Base-by-base conservation (phyloP, 2,797 vertebrate genomes). In the Semaprochilodus insignis region DNA sequence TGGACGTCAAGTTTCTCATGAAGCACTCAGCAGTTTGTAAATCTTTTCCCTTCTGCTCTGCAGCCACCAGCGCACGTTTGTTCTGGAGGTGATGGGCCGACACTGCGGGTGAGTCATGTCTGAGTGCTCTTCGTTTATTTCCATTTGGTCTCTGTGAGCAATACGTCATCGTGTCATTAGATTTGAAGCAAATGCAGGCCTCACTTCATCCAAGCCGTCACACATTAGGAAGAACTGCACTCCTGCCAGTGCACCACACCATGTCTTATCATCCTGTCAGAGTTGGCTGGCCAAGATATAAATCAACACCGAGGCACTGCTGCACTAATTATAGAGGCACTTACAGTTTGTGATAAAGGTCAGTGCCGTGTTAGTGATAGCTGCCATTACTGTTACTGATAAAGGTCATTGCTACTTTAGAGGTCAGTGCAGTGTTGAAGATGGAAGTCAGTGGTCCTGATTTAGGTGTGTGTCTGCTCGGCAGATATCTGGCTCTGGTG, bases 71-170 rank as follows among this genome's bases (percentile, higher is more conserved):
- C 94, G 97, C 85, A 96, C 98, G 0, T 99, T 99, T 17, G 97
- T 99, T 85, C 90, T 99, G 89, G 98, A 99, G 89, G 97, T 99
- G 89, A 99, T 99, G 98, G 98, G 97, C 1, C 95, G 97, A 14
- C 97, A 99, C 91, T 99, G 97, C 0, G 98, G 98, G 98, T 99
- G 88, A 96, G 96, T 91, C 71, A 72, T 27, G 71, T 62, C 31
- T 59, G 3, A 60, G 52, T 15, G 5, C 48, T 74, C 52, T 52
- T 21, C 6, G 27, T 31, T 34, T 14, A 14, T 59, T 6, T 25
- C 27, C 66, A 31, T 10, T 27, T 21, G 0, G 15, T 57, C 27
- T 52, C 25, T 8, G 54, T 70, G 8, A 78, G 78, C 48, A 65
- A 80, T 72, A 60, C 34, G 7, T 36, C 31, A 44, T 11, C 2